Evolutionary conservation across 2,113 vertebrate species (phyloP), one percentile per base, ranked within the genome.

Genomic region (Hypomesus transpacificus): DNA sequence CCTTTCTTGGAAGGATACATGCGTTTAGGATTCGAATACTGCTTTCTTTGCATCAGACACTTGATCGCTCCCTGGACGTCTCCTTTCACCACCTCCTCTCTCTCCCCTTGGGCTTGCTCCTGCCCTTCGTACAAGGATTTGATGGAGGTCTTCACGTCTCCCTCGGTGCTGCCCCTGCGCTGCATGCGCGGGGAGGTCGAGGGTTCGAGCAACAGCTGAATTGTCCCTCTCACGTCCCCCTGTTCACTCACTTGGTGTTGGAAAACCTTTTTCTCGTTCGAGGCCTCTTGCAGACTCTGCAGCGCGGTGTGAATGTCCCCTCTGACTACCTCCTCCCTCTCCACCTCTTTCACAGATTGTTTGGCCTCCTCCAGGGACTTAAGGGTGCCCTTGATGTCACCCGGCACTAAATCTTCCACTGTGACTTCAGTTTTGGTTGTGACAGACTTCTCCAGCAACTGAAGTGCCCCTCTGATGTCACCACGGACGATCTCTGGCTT

Each of bases 381-480:
- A 70, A 96, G 82, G 17, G 94, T 93, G 14, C 89, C 91, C 84
- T 92, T 92, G 76, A 96, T 90, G 74, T 95, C 93, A 67, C 92
- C 92, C 66, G 79, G 84, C 51, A 95, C 90, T 76, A 96, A 84
- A 74, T 94, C 93, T 34, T 93, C 93, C 76, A 94, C 91, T 53
- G 87, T 84, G 3, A 84, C 85, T 81, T 95, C 93, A 0, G 81
- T 87, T 83, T 86, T 94, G 17, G 80, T 83, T 9, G 88, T 87
- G 60, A 86, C 75, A 31, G 92, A 93, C 86, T 94, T 95, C 85
- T 96, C 94, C 74, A 96, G 88, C 31, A 91, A 94, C 79, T 94
- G 87, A 3, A 95, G 91, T 50, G 94, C 85, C 64, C 92, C 84
- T 78, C 90, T 91, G 78, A 96, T 92, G 83, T 96, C 92, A 65